phyloP scores from a whole-genome alignment of 2,888 invertebrate species.

The Acleris literana region DNA sequence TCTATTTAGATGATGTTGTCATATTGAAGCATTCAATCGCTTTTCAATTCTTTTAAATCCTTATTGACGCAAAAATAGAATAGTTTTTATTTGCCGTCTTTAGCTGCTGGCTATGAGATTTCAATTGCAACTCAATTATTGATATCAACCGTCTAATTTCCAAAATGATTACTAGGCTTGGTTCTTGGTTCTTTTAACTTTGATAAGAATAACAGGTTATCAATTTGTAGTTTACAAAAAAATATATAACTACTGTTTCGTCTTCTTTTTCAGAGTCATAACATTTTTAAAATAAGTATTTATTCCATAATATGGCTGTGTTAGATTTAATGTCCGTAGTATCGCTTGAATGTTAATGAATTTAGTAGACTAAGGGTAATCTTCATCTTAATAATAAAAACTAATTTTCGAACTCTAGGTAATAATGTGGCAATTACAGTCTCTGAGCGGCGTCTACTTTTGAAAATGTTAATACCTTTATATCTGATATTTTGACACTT shows the following conservation, averaged over 20 bases:
- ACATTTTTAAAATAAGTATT: slow-evolving; percentile 23
- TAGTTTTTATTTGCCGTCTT: too few species aligned
- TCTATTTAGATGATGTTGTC: slow-evolving; percentile 9
- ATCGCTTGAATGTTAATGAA: slow-evolving; percentile 30
- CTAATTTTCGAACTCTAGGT: background rate
- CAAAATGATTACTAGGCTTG: too few species aligned
- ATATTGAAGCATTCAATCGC: background rate
- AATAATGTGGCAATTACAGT: background rate
- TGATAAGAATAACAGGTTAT: too few species aligned
- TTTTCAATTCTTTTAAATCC: background rate
- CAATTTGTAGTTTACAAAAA: too few species aligned
- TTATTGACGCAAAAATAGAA: too few species aligned
- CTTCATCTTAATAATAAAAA: background rate
- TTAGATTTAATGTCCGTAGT: slow-evolving; percentile 37
- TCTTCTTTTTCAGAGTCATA: too few species aligned
- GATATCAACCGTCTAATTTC: too few species aligned
- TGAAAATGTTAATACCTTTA: background rate
- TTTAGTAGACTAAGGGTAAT: slow-evolving; percentile 29
- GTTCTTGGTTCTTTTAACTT: too few species aligned
- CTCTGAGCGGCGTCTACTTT: background rate
- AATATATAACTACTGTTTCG: too few species aligned
- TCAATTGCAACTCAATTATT: too few species aligned
- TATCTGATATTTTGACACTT: background rate
- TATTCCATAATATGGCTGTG: slow-evolving; percentile 40
- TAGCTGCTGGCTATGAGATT: too few species aligned